Percentiles rank a stretch among this genome's conserved stretches.
phyloP scores from a whole-genome alignment of 2,888 invertebrate genomes.

The Cheilosia vernalis region DNA sequence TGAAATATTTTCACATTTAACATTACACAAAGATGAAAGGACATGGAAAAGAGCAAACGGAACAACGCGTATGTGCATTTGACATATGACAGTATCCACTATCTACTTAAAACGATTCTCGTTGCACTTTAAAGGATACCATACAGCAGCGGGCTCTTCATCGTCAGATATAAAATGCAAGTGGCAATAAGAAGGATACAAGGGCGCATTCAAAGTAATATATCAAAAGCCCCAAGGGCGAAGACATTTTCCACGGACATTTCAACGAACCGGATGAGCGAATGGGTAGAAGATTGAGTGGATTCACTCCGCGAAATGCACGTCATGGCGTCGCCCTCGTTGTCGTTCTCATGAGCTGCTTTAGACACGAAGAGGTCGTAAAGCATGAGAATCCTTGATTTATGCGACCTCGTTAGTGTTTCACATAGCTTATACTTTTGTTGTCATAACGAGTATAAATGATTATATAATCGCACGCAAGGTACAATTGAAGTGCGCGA shows the following conservation, averaged over 20 bases:
- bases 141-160: slow-evolving; percentile 8
- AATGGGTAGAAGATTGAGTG: slow-evolving; percentile 65
- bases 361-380: slow-evolving; percentile 67
- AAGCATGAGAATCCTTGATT: slow-evolving; percentile 71
- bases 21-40: slow-evolving; percentile 23
- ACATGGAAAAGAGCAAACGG: slow-evolving; percentile 41
- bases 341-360: slow-evolving; percentile 33
- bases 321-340: not conserved
- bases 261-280: slow-evolving; percentile 46
- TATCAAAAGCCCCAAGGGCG: slow-evolving; percentile 58
- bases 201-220: slow-evolving; percentile 67
- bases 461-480: slow-evolving; percentile 31
- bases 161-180: slow-evolving; percentile 32
- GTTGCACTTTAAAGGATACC: slow-evolving; percentile 29
- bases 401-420: slow-evolving; percentile 65
- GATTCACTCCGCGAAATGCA: slow-evolving; percentile 60
- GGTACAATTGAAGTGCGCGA: not conserved
- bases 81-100: slow-evolving; percentile 29
- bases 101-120: slow-evolving; percentile 38
- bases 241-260: slow-evolving; percentile 58
- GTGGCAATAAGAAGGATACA: slow-evolving; percentile 49
- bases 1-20: slow-evolving; percentile 51
- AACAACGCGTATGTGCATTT: slow-evolving; percentile 51
- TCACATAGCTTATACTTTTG: slow-evolving; percentile 51
- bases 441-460: slow-evolving; percentile 18